Evolutionary conservation across 2,888 invertebrate genomes (phyloP), one percentile per base, ranked within the genome.

Genomic region (Ophion ellenae): DNA sequence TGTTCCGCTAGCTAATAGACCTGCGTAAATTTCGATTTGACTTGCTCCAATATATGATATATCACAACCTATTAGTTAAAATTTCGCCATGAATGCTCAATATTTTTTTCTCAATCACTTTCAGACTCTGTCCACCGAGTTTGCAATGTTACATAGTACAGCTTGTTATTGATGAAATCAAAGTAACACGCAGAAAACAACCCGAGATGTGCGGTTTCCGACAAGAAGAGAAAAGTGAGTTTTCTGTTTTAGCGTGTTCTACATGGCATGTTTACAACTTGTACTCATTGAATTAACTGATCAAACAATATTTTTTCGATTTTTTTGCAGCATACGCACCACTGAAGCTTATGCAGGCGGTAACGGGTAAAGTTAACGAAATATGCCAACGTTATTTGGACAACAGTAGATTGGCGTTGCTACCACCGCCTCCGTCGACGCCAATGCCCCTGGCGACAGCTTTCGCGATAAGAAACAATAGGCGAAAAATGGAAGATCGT

Each of bases 401-500:
- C 94, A 96, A 96, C 93, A 95, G 96, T 83, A 95, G 95, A 90
- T 92, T 97, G 90, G 95, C 96, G 73, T 95, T 97, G 87, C 95
- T 96, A 80, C 95, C 96, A 69, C 95, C 96, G 81, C 95, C 95
- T 79, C 94, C 94, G 67, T 90, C 92, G 17, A 93, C 94, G 36
- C 95, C 95, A 63, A 92, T 94, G 86, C 95, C 95, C 88, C 91
- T 94, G 71, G 95, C 96, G 61, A 96, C 96, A 86, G 96, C 96
- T 53, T 96, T 95, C 90, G 97, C 97, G 77, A 96, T 97, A 45
- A 98, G 97, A 94, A 99, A 99, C 94, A 95, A 95, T 57, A 95
- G 98, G 79, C 95, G 98, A 83, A 96, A 96, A 92, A 99, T 99
- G 99, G 99, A 99, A 94, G 99, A 99, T 94, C 95, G 98, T 71